Base-by-base conservation (phyloP, 1,140 invertebrate genomes). In the Tribolium madens region DNA sequence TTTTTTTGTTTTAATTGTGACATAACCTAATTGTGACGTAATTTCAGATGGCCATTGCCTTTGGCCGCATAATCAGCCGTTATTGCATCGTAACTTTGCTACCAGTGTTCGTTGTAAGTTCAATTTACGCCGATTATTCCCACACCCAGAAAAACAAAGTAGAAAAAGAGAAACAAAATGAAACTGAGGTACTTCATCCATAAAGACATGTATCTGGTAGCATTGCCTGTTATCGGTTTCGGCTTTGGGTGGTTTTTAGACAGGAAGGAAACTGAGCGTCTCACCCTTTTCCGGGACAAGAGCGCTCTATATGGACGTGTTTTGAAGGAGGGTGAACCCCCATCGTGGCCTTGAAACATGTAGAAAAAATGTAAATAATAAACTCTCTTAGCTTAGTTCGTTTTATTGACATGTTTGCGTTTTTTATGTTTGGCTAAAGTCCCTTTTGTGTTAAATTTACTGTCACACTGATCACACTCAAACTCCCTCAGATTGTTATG, bases 231-330 rank as follows among this genome's bases (percentile, higher is more conserved):
- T 1, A 64, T 84, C 36, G 90, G 90, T 0, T 90, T 86, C 81
- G 81, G 84, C 0, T 78, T 93, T 78, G 94, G 94, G 0, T 86
- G 86, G 75, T 91, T 84, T 76, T 75, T 95, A 13, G 93, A 95
- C 82, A 84, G 85, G 2, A 86, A 89, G 75, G 93, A 95, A 87
- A 91, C 90, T 6, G 85, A 90, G 42, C 89, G 93, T 46, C 90
- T 94, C 89, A 89, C 88, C 0, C 84, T 84, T 31, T 95, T 92
- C 84, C 88, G 94, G 76, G 94, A 95, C 82, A 95, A 93, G 84
- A 94, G 92, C 82, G 89, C 89, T 17, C 85, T 95, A 3, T 96
- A 91, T 85, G 93, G 92, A 10, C 88, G 91, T 74, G 85, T 84
- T 53, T 85, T 91, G 0, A 89, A 89, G 79, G 89, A 90, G 78